These are phyloP conservation scores for Acanthococcus lagerstroemiae DNA, from an alignment of 2,888 invertebrate species.

Conservation along the genomic window DNA sequence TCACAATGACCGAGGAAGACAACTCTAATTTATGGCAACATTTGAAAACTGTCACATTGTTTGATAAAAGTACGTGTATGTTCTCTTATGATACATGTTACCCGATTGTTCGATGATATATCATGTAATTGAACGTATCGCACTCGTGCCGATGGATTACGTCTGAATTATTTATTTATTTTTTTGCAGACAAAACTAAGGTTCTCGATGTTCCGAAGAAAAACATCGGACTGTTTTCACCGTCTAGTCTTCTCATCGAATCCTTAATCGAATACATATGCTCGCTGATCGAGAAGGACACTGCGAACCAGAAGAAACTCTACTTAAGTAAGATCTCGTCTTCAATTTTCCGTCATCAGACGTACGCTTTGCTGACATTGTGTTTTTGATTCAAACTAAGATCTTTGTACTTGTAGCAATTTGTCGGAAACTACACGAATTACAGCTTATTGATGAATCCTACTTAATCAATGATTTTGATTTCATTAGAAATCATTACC, in stretches of 20 bases:
- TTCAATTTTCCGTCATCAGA: neutral
- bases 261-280: constrained; percentile 60
- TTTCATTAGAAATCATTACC: constrained; percentile 57
- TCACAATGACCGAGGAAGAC: no score
- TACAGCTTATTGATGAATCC: constrained; percentile 60
- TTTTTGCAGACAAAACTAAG: neutral
- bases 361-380: neutral
- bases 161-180: no score
- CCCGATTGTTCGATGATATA: no score
- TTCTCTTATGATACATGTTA: neutral
- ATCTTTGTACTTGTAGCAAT: no score
- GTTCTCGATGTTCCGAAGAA: neutral
- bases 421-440: constrained; percentile 55
- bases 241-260: constrained; percentile 58
- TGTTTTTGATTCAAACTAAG: no score
- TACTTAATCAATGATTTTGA: constrained; percentile 61
- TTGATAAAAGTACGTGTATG: neutral
- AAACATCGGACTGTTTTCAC: constrained; percentile 38
- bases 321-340: constrained; percentile 46
- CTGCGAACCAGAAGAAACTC: constrained; percentile 48
- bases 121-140: no score
- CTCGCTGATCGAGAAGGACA: constrained; percentile 53
- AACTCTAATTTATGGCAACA: neutral
- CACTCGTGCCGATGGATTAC: no score
- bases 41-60: neutral